phyloP scores from a whole-genome alignment of 2,113 vertebrate genomes.

The Phaethornis superciliosus region DNA sequence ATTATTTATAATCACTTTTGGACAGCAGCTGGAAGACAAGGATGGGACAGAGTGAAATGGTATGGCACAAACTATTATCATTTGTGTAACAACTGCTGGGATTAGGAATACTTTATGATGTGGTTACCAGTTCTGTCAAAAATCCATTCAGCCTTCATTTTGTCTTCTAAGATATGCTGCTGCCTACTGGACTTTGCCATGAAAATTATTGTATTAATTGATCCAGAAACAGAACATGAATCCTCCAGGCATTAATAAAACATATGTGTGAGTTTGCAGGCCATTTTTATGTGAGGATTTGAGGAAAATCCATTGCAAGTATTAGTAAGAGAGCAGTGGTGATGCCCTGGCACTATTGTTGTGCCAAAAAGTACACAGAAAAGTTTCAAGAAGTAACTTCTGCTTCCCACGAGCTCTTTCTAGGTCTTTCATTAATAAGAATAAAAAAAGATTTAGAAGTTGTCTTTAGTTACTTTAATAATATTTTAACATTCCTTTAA shows the following conservation, averaged over 20 bases:
- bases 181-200: not conserved
- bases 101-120: constrained; percentile 45
- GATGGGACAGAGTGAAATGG: constrained; percentile 50
- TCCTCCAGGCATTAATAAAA: not conserved
- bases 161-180: not conserved
- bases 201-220: not conserved
- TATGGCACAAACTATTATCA: constrained; percentile 38
- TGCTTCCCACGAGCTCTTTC: not conserved
- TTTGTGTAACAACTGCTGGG: constrained; percentile 54
- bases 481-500: not conserved
- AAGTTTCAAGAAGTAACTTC: not conserved
- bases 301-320: not conserved
- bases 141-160: not conserved
- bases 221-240: not conserved
- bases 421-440: not conserved
- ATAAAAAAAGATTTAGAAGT: not conserved
- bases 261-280: not conserved
- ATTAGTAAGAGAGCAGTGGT: not conserved
- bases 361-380: not conserved
- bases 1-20: constrained; percentile 78
- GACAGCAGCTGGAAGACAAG: constrained; percentile 70
- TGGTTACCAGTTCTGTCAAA: not conserved
- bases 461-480: not conserved
- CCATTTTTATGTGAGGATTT: not conserved
- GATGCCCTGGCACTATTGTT: not conserved